A percentile compares a stretch with the other conserved stretches of the same genome.
Evolutionary conservation across 1,140 invertebrate species (phyloP).

Genomic region (Musca domestica): DNA sequence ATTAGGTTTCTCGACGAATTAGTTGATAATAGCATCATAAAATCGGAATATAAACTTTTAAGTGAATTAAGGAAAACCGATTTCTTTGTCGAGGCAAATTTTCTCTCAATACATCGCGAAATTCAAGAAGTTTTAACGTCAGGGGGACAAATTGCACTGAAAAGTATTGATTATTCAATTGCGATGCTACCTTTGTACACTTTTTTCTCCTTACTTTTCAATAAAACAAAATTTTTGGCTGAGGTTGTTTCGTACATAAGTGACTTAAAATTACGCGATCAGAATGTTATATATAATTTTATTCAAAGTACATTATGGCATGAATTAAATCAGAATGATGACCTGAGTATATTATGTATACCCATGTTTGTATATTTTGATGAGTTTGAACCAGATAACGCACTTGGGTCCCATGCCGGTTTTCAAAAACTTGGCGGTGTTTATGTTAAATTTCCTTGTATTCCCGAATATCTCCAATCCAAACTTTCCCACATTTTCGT

Average conservation of each 20-base stretch:
- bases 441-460: too few species aligned
- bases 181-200: neutral
- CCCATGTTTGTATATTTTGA: neutral
- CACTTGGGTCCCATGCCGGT: too few species aligned
- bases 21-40: neutral
- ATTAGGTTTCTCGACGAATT: neutral
- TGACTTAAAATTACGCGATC: neutral
- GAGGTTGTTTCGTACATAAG: neutral
- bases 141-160: neutral
- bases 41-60: neutral
- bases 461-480: too few species aligned
- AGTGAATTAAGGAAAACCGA: neutral
- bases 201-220: neutral
- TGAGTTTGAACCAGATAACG: too few species aligned
- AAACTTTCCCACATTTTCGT: conserved; percentile 1
- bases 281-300: too few species aligned
- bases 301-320: neutral
- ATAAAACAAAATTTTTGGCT: neutral
- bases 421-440: too few species aligned
- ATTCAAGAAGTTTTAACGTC: neutral
- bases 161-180: neutral
- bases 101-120: neutral
- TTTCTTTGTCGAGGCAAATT: neutral
- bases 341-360: neutral
- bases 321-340: neutral